Evolutionary conservation across 1,140 invertebrate genomes (phyloP).

Genomic region (Drosophila erecta): DNA sequence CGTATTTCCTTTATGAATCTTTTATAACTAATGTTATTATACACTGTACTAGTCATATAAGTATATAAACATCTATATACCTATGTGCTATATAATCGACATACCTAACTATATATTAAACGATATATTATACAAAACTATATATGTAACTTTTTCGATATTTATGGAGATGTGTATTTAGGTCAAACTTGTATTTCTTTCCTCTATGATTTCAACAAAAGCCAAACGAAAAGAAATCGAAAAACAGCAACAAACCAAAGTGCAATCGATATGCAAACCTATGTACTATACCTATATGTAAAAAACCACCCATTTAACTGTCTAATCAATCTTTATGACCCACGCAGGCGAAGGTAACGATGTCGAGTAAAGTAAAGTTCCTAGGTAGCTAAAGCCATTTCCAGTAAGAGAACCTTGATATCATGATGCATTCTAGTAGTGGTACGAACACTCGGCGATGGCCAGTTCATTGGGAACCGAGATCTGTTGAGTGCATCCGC

Average conservation of each 20-base stretch:
- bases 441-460: constrained; percentile 6
- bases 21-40: constrained; percentile 23
- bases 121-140: constrained; percentile 38
- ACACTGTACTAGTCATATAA: constrained; percentile 49
- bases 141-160: constrained; percentile 75
- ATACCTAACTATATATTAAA: constrained; percentile 47
- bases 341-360: constrained; percentile 27
- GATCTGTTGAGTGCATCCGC: constrained; percentile 7
- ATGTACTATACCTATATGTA: constrained; percentile 21
- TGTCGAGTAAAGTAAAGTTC: constrained; percentile 28
- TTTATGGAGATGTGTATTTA: constrained; percentile 78
- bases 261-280: constrained; percentile 36
- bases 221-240: constrained; percentile 33
- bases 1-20: constrained; percentile 3
- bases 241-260: constrained; percentile 77
- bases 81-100: constrained; percentile 69
- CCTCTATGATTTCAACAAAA: constrained; percentile 54
- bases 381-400: constrained; percentile 34
- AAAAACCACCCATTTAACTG: constrained; percentile 4
- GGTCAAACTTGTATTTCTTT: constrained; percentile 67
- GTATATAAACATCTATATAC: constrained; percentile 57
- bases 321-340: constrained; percentile 1
- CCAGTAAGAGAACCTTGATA: constrained; percentile 23
- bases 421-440: constrained; percentile 38
- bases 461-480: not conserved